phyloP scores from a whole-genome alignment of 2,113 vertebrate genomes.

The Lichenostomus cassidix region DNA sequence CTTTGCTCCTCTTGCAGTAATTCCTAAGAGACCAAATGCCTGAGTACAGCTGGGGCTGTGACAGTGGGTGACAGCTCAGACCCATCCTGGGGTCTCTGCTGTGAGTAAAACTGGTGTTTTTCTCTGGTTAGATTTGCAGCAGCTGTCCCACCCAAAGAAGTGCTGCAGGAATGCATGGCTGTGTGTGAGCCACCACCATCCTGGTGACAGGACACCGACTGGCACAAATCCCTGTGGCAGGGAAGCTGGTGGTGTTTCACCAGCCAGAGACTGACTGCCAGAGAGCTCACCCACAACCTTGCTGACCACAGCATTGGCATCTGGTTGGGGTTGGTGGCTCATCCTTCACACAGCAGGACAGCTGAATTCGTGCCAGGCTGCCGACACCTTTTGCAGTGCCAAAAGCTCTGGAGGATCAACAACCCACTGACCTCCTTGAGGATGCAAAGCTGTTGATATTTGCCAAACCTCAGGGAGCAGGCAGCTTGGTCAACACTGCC shows the following conservation, averaged over 20 bases:
- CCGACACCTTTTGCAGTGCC: background rate
- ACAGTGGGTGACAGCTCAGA: background rate
- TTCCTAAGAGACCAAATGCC: background rate
- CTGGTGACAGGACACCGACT: background rate
- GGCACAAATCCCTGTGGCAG: background rate
- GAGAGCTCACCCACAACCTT: background rate
- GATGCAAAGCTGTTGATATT: background rate
- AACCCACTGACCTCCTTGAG: background rate
- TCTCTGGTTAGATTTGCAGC: background rate
- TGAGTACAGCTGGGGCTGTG: background rate
- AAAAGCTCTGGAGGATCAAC: background rate
- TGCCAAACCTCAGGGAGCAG: background rate
- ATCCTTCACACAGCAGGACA: fast-evolving
- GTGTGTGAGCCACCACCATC: fast-evolving
- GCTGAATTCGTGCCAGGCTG: fast-evolving
- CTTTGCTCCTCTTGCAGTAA: background rate
- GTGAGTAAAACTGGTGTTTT: background rate
- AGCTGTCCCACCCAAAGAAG: background rate
- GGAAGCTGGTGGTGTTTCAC: background rate
- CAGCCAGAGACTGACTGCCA: background rate
- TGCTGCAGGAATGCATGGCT: background rate
- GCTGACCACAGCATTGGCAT: fast-evolving
- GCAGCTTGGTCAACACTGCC: fast-evolving
- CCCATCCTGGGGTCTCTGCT: background rate
- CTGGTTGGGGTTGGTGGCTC: background rate